Base-by-base conservation (phyloP, 2,113 vertebrate species). In the Hippocampus zosterae region DNA sequence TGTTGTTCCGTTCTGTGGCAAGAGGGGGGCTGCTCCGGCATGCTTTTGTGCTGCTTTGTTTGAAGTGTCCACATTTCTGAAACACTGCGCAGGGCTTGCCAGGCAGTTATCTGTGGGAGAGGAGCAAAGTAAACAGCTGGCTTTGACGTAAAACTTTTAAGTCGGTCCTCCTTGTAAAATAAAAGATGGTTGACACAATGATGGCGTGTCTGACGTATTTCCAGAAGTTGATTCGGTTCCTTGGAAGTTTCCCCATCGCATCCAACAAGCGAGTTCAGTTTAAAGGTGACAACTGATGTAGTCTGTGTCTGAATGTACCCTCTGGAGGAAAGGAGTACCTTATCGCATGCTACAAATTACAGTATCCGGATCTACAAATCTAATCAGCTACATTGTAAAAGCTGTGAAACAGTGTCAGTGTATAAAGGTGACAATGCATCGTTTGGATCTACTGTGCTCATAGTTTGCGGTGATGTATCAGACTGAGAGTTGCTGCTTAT, bases 21-120 rank as follows among this genome's bases (percentile, higher is more conserved):
- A 29, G 1, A 7, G 53, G 42, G 33, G 48, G 46, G 19, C 33
- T 8, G 8, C 9, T 46, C 55, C 33, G 27, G 29, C 27, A 15
- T 9, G 25, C 46, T 69, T 64, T 69, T 78, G 50, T 41, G 3
- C 19, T 60, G 57, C 55, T 56, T 63, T 84, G 81, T 82, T 88
- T 80, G 73, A 67, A 44, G 69, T 66, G 65, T 76, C 61, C 74
- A 76, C 57, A 64, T 33, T 37, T 78, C 27, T 65, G 40, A 79
- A 69, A 25, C 23, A 27, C 52, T 57, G 48, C 56, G 65, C 53
- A 67, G 61, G 5, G 57, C 57, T 59, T 72, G 65, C 21, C 65
- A 23, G 48, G 62, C 42, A 0, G 62, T 70, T 62, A 42, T 44
- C 56, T 70, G 59, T 56, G 41, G 16, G 33, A 76, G 68, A 70